A percentile compares a stretch with the other conserved stretches of the same genome.
Conservation (phyloP, 2,113 vertebrate species). For the Pluvialis apricaria region DNA sequence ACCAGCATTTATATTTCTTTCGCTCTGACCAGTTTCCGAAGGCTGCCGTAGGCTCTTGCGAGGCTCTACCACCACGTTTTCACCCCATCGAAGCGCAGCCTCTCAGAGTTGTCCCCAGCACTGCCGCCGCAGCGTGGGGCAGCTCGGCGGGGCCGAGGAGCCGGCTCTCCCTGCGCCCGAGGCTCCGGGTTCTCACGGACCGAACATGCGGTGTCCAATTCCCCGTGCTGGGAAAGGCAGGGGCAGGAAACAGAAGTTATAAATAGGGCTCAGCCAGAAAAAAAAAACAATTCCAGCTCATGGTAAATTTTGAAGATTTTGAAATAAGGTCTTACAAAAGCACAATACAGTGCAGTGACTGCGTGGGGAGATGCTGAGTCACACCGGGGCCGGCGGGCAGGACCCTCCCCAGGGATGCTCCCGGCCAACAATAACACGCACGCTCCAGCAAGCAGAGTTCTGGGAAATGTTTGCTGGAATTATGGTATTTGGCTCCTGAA, state of each 20-base stretch:
- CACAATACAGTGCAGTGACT: no score
- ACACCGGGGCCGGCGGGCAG: neutral
- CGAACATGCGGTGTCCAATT: accelerated
- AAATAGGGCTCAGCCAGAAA: neutral
- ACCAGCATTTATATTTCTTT: neutral
- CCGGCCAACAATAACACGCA: accelerated
- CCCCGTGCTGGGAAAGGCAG: neutral
- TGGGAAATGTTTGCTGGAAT: neutral
- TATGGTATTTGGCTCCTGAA: neutral
- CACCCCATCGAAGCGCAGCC: neutral
- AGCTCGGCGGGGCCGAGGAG: neutral
- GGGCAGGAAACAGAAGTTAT: neutral
- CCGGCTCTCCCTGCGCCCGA: accelerated
- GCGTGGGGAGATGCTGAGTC: neutral
- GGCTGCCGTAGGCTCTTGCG: accelerated
- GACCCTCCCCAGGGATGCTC: neutral
- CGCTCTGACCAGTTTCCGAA: neutral
- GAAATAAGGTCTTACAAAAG: neutral
- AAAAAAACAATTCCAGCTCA: neutral
- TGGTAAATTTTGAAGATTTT: neutral
- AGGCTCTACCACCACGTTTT: neutral
- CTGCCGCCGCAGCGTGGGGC: neutral
- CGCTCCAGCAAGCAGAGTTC: neutral
- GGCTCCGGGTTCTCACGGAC: neutral
- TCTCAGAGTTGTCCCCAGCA: neutral